Evolutionary conservation across 2,888 invertebrate species (phyloP).

Genomic region (Frankliniella intonsa): DNA sequence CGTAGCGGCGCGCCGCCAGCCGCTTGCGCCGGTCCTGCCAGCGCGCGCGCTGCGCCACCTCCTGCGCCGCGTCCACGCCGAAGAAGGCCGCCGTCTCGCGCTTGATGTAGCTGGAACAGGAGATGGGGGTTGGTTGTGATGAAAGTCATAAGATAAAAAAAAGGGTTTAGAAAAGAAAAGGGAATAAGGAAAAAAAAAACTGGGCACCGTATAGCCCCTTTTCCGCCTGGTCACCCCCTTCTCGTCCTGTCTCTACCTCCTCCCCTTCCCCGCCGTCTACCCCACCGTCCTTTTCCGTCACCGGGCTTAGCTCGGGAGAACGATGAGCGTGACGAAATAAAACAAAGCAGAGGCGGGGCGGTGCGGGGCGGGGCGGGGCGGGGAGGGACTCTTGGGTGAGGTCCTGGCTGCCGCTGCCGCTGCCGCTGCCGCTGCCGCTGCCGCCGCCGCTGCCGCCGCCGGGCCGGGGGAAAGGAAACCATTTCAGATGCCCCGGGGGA

Average conservation of each 20-base stretch:
- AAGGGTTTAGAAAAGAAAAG: too few species aligned
- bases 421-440: conserved; percentile 39
- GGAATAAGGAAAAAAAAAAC: too few species aligned
- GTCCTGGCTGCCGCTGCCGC: neutral
- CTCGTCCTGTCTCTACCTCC: too few species aligned
- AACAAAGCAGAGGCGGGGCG: conserved; percentile 13
- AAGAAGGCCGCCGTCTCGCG: conserved; percentile 80
- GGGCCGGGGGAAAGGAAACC: too few species aligned
- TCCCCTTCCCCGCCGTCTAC: too few species aligned
- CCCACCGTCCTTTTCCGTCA: too few species aligned
- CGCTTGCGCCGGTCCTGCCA: conserved; percentile 78
- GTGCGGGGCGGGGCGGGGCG: conserved; percentile 10
- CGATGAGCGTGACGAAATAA: too few species aligned
- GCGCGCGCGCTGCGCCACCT: conserved; percentile 64
- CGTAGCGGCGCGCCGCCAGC: conserved; percentile 65
- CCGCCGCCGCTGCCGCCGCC: conserved; percentile 40
- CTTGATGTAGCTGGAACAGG: conserved; percentile 59
- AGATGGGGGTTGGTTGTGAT: conserved; percentile 29
- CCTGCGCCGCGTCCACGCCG: conserved; percentile 74
- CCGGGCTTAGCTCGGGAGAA: conserved; percentile 9
- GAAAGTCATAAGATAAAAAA: neutral
- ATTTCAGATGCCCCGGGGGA: too few species aligned
- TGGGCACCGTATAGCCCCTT: too few species aligned
- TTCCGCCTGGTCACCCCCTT: too few species aligned
- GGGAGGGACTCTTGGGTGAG: conserved; percentile 4